A percentile compares a stretch with the other conserved stretches of the same genome.
Conservation (phyloP, 2,113 vertebrate species). For the Thunnus thynnus region DNA sequence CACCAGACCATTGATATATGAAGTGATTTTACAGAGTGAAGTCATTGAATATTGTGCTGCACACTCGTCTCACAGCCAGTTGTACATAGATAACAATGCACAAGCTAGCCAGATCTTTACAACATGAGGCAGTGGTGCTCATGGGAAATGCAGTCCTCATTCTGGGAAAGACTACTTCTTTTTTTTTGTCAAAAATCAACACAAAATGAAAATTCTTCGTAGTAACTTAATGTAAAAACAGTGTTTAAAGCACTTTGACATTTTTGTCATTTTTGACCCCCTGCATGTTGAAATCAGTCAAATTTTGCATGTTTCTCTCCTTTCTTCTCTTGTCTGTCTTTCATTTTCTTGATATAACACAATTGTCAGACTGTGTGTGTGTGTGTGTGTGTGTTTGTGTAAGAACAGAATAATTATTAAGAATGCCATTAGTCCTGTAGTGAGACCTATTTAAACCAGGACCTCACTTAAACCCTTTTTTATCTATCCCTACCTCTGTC, state of each 20-base stretch:
- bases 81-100: too few relatives aligned
- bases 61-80: too few relatives aligned
- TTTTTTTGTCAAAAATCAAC: too few relatives aligned
- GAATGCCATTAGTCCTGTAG: not conserved
- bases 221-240: not conserved
- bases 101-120: too few relatives aligned
- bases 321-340: too few relatives aligned
- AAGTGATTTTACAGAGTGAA: too few relatives aligned
- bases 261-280: not conserved
- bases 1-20: too few relatives aligned
- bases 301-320: not conserved
- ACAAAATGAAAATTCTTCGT: too few relatives aligned
- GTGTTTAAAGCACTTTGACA: not conserved
- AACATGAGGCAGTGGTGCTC: too few relatives aligned
- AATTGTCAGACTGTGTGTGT: not conserved
- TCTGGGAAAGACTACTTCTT: too few relatives aligned
- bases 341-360: not conserved
- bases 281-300: not conserved
- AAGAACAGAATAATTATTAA: not conserved
- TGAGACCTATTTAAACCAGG: not conserved
- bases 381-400: not conserved
- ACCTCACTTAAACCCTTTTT: conserved; percentile 36
- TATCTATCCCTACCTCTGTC: conserved; percentile 9
- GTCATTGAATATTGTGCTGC: too few relatives aligned
- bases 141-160: too few relatives aligned